Base-by-base conservation (phyloP, 2,888 invertebrate species). In the Chymomyza caudatula region DNA sequence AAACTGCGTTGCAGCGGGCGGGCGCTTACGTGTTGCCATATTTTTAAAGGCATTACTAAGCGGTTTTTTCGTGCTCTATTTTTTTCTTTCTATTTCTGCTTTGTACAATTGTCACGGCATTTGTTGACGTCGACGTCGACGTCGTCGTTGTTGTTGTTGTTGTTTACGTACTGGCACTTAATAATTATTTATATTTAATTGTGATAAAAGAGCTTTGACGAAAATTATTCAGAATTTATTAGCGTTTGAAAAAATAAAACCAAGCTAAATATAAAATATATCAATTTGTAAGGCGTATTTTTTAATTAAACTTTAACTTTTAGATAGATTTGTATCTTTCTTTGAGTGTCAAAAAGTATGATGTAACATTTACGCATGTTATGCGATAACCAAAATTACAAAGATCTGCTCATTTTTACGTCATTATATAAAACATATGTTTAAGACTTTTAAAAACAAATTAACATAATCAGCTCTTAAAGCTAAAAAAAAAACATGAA, bases 41-140 rank as follows among this genome's bases (percentile, higher is more conserved):
- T 85, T 86, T 85, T 83, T 85, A 85, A 86, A 76, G 68, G 74
- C 74, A 84, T 84, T 85, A 85, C 87, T 86, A 85, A 85, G 80
- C 85, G 86, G 67, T 59, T 42, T 25, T 69, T 78, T 72, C 65
- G 65, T 56, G 54, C 49, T 73, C 54, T 54, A 29, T 56, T 42
- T 66, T 15, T 55, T 19, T 58, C 42, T 29, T 49, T 25, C 15
- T 43, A 43, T 19, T 29, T 44, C 20, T 61, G 49, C 22, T 59
- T 68, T 67, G 61, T 57, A 47, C 66, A 55, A 52, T 69, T 53
- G 60, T 20, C n/a, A 13, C 5, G 19, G 20, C 11, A 19, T 20
- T 51, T 51, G 20, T 44, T 3, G 3, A 1, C 29, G 29, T 17
- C 4, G 49, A 5, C 17, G 13, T 51, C n/a, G 47, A n/a, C n/a